Conservation (phyloP, 2,113 vertebrate species). For the Grus americana region DNA sequence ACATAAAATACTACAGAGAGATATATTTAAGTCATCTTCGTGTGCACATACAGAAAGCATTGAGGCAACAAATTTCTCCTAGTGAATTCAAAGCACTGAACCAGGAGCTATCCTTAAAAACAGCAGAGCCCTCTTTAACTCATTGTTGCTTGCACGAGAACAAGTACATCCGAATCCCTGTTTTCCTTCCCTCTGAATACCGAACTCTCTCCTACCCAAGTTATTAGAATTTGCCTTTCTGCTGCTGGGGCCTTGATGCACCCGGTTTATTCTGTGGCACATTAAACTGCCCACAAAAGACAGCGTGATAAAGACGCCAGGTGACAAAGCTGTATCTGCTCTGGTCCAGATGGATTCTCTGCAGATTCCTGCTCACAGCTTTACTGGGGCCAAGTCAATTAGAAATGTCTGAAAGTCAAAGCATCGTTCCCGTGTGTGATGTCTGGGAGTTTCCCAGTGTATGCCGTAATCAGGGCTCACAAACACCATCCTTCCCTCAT, state of each 20-base stretch:
- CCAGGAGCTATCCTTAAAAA: background rate
- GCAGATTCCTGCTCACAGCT: background rate
- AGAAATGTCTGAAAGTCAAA: background rate
- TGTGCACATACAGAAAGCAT: background rate
- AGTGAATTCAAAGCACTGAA: background rate
- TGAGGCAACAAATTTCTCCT: background rate
- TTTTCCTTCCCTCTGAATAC: background rate
- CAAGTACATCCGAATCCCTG: background rate
- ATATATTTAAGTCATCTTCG: background rate
- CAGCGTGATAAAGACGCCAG: accelerated
- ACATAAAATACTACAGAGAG: background rate
- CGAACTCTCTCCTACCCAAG: background rate
- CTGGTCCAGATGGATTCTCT: background rate
- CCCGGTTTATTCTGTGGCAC: background rate
- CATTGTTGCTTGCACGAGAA: background rate
- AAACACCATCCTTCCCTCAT: background rate
- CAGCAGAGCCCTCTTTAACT: background rate
- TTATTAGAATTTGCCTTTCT: background rate
- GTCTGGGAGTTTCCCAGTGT: background rate
- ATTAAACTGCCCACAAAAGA: background rate
- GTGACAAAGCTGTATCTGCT: background rate
- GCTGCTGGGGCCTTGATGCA: background rate
- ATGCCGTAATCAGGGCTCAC: background rate
- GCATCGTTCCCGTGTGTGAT: accelerated
- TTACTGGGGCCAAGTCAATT: constrained; percentile 15